A percentile compares a stretch with the other conserved stretches of the same genome.
These are phyloP conservation scores for Cheiracanthium punctorium DNA, from an alignment of 2,888 invertebrate genomes.

Conservation along the genomic window DNA sequence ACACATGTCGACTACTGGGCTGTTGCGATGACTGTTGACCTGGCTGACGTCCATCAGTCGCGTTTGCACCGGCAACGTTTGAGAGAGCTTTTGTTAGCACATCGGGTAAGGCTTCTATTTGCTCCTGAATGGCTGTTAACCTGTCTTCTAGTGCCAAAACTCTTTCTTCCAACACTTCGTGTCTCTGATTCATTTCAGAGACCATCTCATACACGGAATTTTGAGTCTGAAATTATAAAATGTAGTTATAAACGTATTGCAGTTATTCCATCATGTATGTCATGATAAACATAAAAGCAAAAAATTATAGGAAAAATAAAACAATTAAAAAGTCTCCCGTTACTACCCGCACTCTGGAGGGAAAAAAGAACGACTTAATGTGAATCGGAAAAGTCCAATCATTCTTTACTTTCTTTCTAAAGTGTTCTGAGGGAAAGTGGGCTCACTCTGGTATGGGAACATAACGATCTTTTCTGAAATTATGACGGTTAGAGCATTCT, in stretches of 20 bases:
- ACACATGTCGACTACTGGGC: constrained; percentile 62
- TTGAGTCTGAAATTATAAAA: constrained; percentile 89
- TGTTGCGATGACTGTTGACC: constrained; percentile 32
- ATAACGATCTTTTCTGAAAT: too few relatives aligned
- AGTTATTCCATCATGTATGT: constrained; percentile 72
- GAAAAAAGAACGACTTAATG: too few relatives aligned
- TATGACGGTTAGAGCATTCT: too few relatives aligned
- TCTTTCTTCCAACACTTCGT: constrained; percentile 94
- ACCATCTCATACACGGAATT: constrained; percentile 98
- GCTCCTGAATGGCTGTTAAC: constrained; percentile 88
- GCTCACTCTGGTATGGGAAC: too few relatives aligned
- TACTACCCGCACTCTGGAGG: too few relatives aligned
- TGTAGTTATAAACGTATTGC: background rate
- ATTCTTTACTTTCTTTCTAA: too few relatives aligned
- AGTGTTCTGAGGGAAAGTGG: too few relatives aligned
- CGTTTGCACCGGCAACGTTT: constrained; percentile 32
- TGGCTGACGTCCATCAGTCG: constrained; percentile 21
- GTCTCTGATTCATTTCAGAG: constrained; percentile 95
- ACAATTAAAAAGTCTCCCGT: too few relatives aligned
- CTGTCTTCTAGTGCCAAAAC: constrained; percentile 95
- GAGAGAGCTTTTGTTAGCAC: constrained; percentile 78
- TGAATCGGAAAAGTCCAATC: too few relatives aligned
- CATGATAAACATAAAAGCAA: background rate
- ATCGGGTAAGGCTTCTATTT: constrained; percentile 89
- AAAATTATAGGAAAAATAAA: too few relatives aligned